Base-by-base conservation (phyloP, 2,888 invertebrate species). In the Kryphioiulus occultus region DNA sequence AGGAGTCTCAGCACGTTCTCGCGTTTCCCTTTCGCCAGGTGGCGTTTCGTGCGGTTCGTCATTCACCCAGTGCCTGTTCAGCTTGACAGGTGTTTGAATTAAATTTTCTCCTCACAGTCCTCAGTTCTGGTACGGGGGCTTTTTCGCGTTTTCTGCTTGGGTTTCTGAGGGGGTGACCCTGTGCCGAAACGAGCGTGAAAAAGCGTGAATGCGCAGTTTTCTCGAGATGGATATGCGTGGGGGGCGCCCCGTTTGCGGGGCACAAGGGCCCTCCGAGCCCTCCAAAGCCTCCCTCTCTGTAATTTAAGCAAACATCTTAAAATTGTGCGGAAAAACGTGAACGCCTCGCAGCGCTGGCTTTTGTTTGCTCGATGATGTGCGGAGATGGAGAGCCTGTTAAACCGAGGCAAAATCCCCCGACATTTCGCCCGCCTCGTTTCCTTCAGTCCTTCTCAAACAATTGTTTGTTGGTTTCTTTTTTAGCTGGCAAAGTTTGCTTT, bases 61-160 rank as follows among this genome's bases (percentile, higher is more conserved):
- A 47, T 15, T 2, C 15, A 19, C 17, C 15, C 17, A 42, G 42
- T 42, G 42, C 2, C 15, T 42, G 9, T 42, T 2, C 42, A 15
- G 10, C 42, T 42, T 59, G 59, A 59, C 59, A 59, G 59, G 59
- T 59, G 59, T 59, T 59, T 59, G 59, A 59, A 59, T 59, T 59
- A 22, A 7, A 59, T 22, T 59, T 59, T 10, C 59, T 59, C 17
- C 22, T 10, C 4, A 22, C 4, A 22, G n/a, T 22, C 7, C 22
- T 59, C 22, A 0, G 5, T 22, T n/a, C 59, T n/a, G 59, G n/a
- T n/a, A n/a, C n/a, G 22, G 59, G 22, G 22, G 47, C 47, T 17
- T 47, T 17, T 47, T 47, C 42, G 9, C 42, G 42, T 47, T 47
- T 47, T 17, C n/a, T 22, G 10, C 59, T 59, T 10, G 59, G 22